phyloP scores from a whole-genome alignment of 2,797 vertebrate species.

The Lerista edwardsae region DNA sequence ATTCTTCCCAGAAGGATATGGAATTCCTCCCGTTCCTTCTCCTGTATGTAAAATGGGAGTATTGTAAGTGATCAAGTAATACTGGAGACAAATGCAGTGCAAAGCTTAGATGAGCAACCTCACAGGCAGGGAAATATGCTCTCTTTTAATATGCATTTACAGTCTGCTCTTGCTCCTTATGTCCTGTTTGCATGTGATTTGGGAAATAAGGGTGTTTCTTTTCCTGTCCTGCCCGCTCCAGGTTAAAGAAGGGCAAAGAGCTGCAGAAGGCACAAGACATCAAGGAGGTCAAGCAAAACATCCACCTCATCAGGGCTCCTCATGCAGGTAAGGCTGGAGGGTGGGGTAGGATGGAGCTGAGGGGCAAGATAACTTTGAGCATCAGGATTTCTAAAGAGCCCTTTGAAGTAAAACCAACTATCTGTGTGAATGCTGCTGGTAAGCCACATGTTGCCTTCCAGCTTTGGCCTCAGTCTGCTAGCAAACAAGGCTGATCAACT shows the following conservation, averaged over 20 bases:
- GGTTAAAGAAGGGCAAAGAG: slow-evolving; percentile 93
- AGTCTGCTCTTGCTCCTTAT: neutral
- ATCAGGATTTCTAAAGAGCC: neutral
- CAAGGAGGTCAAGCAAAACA: slow-evolving; percentile 95
- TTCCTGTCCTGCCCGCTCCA: slow-evolving; percentile 54
- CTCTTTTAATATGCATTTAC: no score
- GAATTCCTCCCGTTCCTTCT: no score
- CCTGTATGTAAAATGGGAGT: no score
- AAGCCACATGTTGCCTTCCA: neutral
- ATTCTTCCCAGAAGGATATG: no score
- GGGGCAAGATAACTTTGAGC: neutral
- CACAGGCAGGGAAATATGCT: neutral
- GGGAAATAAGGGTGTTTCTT: neutral
- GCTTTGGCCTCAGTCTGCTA: no score
- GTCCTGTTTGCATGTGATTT: neutral
- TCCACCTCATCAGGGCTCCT: slow-evolving; percentile 94
- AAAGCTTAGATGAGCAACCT: neutral
- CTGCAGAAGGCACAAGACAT: slow-evolving; percentile 91
- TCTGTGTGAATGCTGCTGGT: neutral
- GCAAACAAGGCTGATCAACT: neutral
- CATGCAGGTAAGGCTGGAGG: slow-evolving; percentile 83
- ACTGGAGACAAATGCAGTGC: neutral
- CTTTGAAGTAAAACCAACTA: neutral
- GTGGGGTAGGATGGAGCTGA: no score
- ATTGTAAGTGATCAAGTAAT: neutral